These are phyloP conservation scores for Sebastes kiyomatsui DNA, from an alignment of 2,797 vertebrate species.

Conservation along the genomic window DNA sequence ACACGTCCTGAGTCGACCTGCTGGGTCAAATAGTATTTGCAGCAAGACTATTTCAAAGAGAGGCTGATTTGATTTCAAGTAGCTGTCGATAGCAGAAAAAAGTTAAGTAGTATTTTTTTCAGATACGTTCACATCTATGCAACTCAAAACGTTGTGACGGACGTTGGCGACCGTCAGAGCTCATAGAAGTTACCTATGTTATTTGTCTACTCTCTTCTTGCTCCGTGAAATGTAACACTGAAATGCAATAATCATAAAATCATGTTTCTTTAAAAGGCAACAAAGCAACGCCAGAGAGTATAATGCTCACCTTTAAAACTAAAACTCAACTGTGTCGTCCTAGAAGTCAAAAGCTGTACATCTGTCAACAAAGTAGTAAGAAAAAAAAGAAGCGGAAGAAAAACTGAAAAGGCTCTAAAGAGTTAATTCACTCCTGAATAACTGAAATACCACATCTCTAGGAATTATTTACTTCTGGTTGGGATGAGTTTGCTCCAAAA, in stretches of 20 bases:
- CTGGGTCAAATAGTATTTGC: background rate
- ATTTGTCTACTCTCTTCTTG: background rate
- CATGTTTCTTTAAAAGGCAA: background rate
- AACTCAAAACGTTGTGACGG: background rate
- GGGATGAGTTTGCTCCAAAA: background rate
- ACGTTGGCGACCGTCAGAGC: background rate
- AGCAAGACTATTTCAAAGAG: background rate
- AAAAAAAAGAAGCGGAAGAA: background rate
- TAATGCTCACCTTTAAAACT: background rate
- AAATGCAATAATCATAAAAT: background rate
- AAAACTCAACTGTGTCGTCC: background rate
- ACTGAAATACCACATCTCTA: background rate
- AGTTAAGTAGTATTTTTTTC: background rate
- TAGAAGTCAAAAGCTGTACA: background rate
- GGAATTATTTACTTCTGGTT: background rate
- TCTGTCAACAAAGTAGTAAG: background rate
- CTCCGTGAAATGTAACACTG: background rate
- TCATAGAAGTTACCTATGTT: background rate
- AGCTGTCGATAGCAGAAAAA: background rate
- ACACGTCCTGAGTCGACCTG: background rate
- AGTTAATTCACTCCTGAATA: background rate
- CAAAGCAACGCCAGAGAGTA: background rate
- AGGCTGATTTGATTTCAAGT: background rate
- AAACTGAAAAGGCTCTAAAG: background rate
- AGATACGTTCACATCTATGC: background rate